Base-by-base conservation (phyloP, 2,113 vertebrate species). In the Delphinus delphis region DNA sequence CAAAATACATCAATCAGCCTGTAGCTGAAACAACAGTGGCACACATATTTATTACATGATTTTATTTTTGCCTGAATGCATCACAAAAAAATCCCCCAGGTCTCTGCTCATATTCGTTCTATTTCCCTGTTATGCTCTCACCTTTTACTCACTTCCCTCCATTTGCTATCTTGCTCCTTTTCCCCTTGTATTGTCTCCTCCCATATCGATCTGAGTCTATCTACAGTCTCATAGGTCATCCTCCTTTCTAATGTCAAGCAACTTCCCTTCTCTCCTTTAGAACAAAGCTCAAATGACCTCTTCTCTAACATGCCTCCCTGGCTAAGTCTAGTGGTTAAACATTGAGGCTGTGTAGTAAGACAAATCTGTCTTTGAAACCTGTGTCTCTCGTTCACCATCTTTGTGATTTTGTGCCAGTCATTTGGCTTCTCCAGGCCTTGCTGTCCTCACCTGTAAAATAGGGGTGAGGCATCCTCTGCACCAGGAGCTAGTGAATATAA, bases 61-160 rank as follows among this genome's bases (percentile, higher is more conserved):
- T 96, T 96, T 88, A 50, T 55, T 92, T 96, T 94, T 86, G 77
- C 74, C 93, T 96, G 93, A 96, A 93, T 88, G 93, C 79, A 88
- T 93, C 82, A 88, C 71, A 91, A 28, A 88, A 36, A 36, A 58
- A 21, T 23, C 11, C 70, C 68, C 73, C 81, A 5, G 3, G 67
- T 65, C 62, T 88, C 81, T 36, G 25, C 11, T 94, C 67, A 1
- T 38, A 68, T 86, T 36, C 65, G 85, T 62, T 41, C 20, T 28
- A 23, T 28, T 84, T n/a, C 55, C 23, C 6, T 12, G 38, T 71
- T 36, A 17, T 26, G 81, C 70, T 83, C 53, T 76, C n/a, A 68
- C 58, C 76, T 94, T 44, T 81, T 6, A 11, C 26, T 95, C 38
- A 5, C 7, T 87, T 82, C 36, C 36, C 60, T 82, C 68, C 12